phyloP scores from a whole-genome alignment of 1,140 invertebrate genomes.

The Chironomus striatipennis region DNA sequence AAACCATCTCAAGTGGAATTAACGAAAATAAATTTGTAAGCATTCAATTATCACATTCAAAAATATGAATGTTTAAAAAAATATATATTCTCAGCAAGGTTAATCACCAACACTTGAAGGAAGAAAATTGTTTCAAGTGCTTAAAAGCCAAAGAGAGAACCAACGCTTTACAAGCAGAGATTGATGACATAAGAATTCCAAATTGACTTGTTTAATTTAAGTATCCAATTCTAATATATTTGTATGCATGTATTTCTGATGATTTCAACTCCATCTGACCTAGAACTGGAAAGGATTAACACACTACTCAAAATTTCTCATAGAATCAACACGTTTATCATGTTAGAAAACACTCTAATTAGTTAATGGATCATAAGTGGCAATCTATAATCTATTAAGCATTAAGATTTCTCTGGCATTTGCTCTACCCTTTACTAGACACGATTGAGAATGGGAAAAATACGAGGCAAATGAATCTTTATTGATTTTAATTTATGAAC shows the following conservation, averaged over 20 bases:
- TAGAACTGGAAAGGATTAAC: background rate
- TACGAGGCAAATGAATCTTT: background rate
- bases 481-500: background rate
- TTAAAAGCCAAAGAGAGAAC: background rate
- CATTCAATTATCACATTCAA: constrained; percentile 17
- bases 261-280: background rate
- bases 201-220: background rate
- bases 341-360: constrained; percentile 13
- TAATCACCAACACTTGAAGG: background rate
- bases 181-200: constrained; percentile 5
- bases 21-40: background rate
- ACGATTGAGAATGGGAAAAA: background rate
- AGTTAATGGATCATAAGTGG: constrained; percentile 23
- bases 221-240: background rate
- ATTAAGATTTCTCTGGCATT: background rate
- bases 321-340: background rate
- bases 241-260: background rate
- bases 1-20: constrained; percentile 4
- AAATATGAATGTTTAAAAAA: background rate
- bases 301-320: constrained; percentile 3
- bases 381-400: constrained; percentile 15
- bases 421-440: background rate
- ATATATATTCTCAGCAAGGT: background rate
- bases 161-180: no score
- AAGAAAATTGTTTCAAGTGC: background rate